Evolutionary conservation across 2,113 vertebrate species (phyloP).

Genomic region (Corvus cornix): DNA sequence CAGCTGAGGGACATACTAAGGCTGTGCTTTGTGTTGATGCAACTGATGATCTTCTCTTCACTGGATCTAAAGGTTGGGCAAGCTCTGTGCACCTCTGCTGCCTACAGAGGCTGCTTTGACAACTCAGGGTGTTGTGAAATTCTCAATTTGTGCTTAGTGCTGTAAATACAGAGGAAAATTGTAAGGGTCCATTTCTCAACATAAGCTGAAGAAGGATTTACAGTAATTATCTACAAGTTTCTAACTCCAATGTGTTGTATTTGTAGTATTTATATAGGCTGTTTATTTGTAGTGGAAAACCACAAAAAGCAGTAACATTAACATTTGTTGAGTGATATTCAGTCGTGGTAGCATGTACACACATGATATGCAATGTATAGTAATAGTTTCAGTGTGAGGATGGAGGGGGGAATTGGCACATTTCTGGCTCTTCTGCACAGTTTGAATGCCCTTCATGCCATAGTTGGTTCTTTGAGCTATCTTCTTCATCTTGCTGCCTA

Average conservation of each 20-base stretch:
- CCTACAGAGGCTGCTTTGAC: background rate
- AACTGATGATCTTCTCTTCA: conserved; percentile 96
- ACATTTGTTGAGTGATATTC: background rate
- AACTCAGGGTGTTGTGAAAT: background rate
- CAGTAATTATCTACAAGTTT: background rate
- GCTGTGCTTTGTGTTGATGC: conserved; percentile 92
- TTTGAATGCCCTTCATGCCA: background rate
- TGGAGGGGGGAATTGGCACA: background rate
- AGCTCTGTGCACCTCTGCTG: background rate
- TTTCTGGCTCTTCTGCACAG: background rate
- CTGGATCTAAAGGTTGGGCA: conserved; percentile 92
- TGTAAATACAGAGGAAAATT: background rate
- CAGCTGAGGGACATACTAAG: conserved; percentile 94
- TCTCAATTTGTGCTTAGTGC: background rate
- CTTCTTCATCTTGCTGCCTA: background rate
- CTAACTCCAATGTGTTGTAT: background rate
- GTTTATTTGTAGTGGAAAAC: background rate
- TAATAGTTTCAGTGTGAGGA: background rate
- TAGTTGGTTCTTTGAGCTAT: background rate
- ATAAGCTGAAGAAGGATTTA: background rate
- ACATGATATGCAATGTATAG: background rate
- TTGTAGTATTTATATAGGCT: background rate
- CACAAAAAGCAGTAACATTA: background rate
- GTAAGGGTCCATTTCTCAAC: background rate
- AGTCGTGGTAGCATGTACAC: background rate